Evolutionary conservation across 2,113 vertebrate genomes (phyloP).

Genomic region (Aramus guarauna): DNA sequence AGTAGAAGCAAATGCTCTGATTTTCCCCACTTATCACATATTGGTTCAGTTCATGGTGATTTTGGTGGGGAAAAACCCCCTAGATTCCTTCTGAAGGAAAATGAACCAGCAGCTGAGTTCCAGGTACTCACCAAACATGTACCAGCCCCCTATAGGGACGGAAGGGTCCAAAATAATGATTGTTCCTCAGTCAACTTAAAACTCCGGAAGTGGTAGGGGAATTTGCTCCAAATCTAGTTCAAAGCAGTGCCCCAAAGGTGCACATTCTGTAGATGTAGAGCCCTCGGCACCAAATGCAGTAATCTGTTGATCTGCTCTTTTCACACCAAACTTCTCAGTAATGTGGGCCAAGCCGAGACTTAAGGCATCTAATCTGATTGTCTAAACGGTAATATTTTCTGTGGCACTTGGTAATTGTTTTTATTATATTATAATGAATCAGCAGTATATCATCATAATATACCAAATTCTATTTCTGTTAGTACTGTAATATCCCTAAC

Average conservation of each 20-base stretch:
- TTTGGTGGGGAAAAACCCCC: background rate
- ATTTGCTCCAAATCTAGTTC: background rate
- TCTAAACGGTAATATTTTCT: background rate
- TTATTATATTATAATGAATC: background rate
- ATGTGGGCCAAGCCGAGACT: background rate
- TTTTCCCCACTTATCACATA: background rate
- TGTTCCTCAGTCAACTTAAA: background rate
- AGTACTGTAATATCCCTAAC: background rate
- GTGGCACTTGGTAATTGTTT: background rate
- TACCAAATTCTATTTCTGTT: background rate
- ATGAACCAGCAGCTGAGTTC: background rate
- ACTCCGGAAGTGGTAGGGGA: rapidly evolving
- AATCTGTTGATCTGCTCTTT: background rate
- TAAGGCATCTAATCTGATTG: background rate
- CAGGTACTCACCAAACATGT: background rate
- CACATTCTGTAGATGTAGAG: background rate
- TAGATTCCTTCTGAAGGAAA: background rate
- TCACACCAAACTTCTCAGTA: background rate
- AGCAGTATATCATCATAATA: background rate
- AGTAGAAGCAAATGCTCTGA: background rate
- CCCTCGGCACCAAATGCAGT: background rate
- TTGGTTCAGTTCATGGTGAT: background rate
- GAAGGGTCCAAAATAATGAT: background rate
- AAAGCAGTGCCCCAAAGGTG: background rate
- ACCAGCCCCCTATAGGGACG: background rate